These are phyloP conservation scores for Shargacucullia verbasci DNA, from an alignment of 2,888 invertebrate species.

Conservation along the genomic window DNA sequence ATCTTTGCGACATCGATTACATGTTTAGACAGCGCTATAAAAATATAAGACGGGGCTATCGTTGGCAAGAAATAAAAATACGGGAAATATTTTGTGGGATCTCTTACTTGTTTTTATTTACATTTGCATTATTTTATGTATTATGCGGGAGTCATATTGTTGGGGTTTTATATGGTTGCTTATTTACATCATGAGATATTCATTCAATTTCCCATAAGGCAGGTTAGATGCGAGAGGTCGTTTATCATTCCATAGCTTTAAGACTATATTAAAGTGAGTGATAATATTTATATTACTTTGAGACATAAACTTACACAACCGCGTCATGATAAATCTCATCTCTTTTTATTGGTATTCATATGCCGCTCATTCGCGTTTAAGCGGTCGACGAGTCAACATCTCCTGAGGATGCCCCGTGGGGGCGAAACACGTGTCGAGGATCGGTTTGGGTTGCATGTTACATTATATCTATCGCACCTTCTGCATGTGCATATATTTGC, in stretches of 20 bases:
- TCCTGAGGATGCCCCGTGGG: too few species aligned
- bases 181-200: constrained; percentile 55
- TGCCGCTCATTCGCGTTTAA: too few species aligned
- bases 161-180: constrained; percentile 45
- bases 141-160: constrained; percentile 49
- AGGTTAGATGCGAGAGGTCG: constrained; percentile 6
- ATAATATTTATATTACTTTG: too few species aligned
- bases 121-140: constrained; percentile 54
- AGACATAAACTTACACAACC: too few species aligned
- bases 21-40: constrained; percentile 48
- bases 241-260: constrained; percentile 38
- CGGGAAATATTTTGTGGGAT: constrained; percentile 47
- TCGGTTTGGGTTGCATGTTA: too few species aligned
- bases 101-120: constrained; percentile 31
- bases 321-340: too few species aligned
- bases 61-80: constrained; percentile 45
- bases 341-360: too few species aligned
- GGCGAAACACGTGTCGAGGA: too few species aligned
- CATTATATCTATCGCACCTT: too few species aligned
- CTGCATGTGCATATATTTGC: too few species aligned
- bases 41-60: constrained; percentile 47
- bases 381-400: too few species aligned
- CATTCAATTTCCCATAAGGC: constrained; percentile 51
- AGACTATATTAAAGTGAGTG: constrained; percentile 42
- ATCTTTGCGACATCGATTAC: constrained; percentile 51